Percentiles rank a stretch among this genome's conserved stretches.
Evolutionary conservation across 2,113 vertebrate genomes (phyloP).

Genomic region (Prinia subflava): DNA sequence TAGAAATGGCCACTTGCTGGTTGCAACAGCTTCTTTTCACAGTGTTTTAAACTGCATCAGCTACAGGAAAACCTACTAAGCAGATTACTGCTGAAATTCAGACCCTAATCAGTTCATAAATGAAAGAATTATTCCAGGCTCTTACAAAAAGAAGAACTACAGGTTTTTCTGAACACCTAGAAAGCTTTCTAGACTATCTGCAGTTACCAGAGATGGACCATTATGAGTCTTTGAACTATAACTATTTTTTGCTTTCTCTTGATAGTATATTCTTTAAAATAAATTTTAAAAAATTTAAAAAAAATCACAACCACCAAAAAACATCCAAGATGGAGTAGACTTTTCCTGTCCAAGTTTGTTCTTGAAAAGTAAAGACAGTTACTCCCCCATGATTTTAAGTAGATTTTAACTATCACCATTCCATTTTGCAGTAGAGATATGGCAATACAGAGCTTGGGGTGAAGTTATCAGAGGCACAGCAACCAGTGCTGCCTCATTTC

Average conservation of each 20-base stretch:
- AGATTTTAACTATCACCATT: background rate
- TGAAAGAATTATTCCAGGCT: background rate
- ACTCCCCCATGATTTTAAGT: background rate
- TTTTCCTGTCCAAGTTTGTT: background rate
- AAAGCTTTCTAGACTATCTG: background rate
- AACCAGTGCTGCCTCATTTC: background rate
- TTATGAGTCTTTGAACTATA: background rate
- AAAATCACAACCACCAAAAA: background rate
- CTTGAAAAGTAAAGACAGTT: background rate
- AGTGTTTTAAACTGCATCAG: background rate
- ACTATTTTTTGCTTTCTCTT: background rate
- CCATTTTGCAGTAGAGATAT: background rate
- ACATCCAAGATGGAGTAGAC: background rate
- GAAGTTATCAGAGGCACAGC: background rate
- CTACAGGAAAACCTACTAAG: background rate
- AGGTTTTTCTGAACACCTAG: background rate
- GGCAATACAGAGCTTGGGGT: background rate
- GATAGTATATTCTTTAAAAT: rapidly evolving
- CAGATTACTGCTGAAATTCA: background rate
- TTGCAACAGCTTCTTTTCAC: background rate
- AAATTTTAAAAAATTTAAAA: too few relatives aligned
- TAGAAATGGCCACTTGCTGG: background rate
- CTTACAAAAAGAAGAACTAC: background rate
- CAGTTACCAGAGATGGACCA: background rate
- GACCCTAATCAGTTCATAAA: background rate